Evolutionary conservation across 2,888 invertebrate genomes (phyloP), one percentile per base, ranked within the genome.

Genomic region (Deladenus siricidicola): DNA sequence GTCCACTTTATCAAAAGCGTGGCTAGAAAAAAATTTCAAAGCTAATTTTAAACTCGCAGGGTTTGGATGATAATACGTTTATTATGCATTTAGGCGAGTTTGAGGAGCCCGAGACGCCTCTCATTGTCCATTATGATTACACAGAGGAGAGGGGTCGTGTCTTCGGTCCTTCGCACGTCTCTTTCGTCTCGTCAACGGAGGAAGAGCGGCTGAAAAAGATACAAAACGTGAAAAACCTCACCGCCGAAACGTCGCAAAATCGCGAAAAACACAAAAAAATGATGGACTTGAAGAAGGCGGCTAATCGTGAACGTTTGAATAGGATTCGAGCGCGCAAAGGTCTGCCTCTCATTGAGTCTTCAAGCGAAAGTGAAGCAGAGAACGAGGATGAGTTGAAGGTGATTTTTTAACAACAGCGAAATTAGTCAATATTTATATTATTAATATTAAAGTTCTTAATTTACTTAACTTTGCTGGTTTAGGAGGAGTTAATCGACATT

Each of bases 121-220:
- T 67, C 8, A 61, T 71, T 34, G 71, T 68, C 28, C 70, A 68
- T 21, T 74, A 71, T 51, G 66, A 70, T 60, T 70, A 66, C 39
- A 59, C 60, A 4, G 73, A 69, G 44, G 67, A 67, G 14, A 56
- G 71, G 42, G 71, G 70, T 47, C 65, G 74, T 0, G 70, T 73
- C 1, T 74, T 68, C 54, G 74, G 74, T 48, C 65, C 68, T 2
- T 74, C 74, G 1, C 74, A 74, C 29, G 65, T 73, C 49, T 56
- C 64, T 6, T 58, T 74, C 10, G 70, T 74, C 4, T 24, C 52
- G 14, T 28, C 63, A 29, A 61, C 71, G 47, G 70, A 69, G 23
- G 74, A 71, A n/a, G 70, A 70, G 34, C 59, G 74, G 21, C 48
- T 60, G 23, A 63, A 45, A 63, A 65, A 57, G 60, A 71, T 68